Evolutionary conservation across 2,113 vertebrate species (phyloP).

Genomic region (Barbus barbus): DNA sequence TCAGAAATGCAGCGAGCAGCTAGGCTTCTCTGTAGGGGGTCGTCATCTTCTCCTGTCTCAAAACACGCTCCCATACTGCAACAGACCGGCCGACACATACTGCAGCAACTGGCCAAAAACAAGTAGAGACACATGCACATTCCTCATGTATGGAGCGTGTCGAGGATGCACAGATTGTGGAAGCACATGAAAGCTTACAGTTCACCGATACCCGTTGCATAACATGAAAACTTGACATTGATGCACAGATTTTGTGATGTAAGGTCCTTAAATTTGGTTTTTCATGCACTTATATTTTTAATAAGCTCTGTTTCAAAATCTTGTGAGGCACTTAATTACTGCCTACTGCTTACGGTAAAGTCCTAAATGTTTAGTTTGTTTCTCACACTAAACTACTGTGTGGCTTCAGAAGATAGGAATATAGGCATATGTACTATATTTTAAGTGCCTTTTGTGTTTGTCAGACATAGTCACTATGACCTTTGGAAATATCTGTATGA

Average conservation of each 20-base stretch:
- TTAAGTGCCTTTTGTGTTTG: neutral
- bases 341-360: neutral
- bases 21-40: constrained; percentile 50
- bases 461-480: neutral
- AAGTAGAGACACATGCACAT: constrained; percentile 20
- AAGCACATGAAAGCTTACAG: neutral
- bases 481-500: neutral
- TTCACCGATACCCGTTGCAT: neutral
- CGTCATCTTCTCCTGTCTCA: constrained; percentile 42
- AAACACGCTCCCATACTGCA: constrained; percentile 39
- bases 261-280: neutral
- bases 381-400: neutral
- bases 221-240: neutral
- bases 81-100: constrained; percentile 30
- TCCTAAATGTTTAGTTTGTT: neutral
- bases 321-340: neutral
- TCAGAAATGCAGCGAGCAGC: constrained; percentile 48
- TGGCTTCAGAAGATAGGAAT: neutral
- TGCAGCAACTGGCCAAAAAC: constrained; percentile 41
- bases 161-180: constrained; percentile 16
- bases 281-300: neutral
- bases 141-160: constrained; percentile 45
- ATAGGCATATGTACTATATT: neutral
- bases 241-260: neutral
- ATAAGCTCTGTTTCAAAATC: neutral